Conservation (phyloP, 2,113 vertebrate species). For the Mustelus asterias region DNA sequence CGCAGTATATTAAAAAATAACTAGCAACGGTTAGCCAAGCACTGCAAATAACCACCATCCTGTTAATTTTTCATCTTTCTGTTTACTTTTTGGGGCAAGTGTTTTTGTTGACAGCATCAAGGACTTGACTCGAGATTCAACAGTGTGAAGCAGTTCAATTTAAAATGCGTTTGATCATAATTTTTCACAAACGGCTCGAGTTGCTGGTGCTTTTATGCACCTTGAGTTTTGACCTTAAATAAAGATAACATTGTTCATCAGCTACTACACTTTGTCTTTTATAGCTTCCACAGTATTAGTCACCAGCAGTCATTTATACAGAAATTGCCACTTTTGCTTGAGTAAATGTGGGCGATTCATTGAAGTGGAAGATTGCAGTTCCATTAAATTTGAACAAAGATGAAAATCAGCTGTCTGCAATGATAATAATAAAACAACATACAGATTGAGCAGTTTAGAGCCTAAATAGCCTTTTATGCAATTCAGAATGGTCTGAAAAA, state of each 20-base stretch:
- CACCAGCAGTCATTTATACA: neutral
- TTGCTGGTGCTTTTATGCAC: neutral
- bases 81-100: neutral
- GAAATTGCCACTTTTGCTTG: neutral
- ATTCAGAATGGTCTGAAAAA: neutral
- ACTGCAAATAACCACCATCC: neutral
- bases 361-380: neutral
- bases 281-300: neutral
- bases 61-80: neutral
- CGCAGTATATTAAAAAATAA: neutral
- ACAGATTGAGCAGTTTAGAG: neutral
- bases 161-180: neutral
- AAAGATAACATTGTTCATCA: neutral
- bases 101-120: neutral
- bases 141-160: neutral
- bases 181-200: neutral
- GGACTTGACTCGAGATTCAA: neutral
- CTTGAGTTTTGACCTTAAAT: neutral
- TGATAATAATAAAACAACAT: neutral
- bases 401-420: neutral
- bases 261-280: neutral
- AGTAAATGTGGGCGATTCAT: constrained; percentile 13
- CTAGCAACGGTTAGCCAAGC: neutral
- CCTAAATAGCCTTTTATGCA: neutral
- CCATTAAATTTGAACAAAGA: constrained; percentile 8